A percentile compares a stretch with the other conserved stretches of the same genome.
phyloP scores from a whole-genome alignment of 2,888 invertebrate species.

The Ditylenchus weischeri region DNA sequence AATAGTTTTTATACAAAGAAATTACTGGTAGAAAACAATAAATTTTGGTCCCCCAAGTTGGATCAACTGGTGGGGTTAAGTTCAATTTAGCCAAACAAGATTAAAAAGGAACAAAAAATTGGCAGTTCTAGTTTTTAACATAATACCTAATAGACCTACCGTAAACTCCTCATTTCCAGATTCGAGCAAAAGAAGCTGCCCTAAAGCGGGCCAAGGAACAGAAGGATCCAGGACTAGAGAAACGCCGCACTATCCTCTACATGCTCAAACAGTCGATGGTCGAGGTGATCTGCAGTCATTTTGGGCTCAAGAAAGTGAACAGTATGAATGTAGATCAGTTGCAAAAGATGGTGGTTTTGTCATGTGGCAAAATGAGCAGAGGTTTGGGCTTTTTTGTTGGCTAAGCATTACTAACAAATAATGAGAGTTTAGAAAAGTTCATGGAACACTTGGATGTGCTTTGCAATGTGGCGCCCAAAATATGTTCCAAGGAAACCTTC shows the following conservation, averaged over 20 bases:
- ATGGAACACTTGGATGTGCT: slow-evolving; percentile 10
- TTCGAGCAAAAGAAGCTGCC: slow-evolving; percentile 12
- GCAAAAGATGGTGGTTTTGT: not conserved
- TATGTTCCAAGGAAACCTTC: slow-evolving; percentile 10
- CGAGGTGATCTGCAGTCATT: slow-evolving; percentile 17
- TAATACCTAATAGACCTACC: too few relatives aligned
- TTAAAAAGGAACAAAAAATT: too few relatives aligned
- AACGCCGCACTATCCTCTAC: not conserved
- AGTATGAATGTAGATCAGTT: slow-evolving; percentile 12
- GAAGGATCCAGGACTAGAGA: not conserved
- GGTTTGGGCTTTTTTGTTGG: not conserved
- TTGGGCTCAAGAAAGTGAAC: not conserved
- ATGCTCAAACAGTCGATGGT: slow-evolving; percentile 11
- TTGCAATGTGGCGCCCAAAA: slow-evolving; percentile 11
- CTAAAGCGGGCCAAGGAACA: not conserved
- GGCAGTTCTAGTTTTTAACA: too few relatives aligned
- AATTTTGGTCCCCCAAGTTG: too few relatives aligned
- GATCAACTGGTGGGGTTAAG: too few relatives aligned
- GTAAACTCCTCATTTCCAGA: not conserved
- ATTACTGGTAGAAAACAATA: too few relatives aligned
- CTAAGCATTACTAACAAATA: not conserved
- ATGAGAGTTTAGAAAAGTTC: slow-evolving; percentile 9
- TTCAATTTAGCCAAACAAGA: too few relatives aligned
- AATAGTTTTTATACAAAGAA: too few relatives aligned
- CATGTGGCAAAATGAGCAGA: slow-evolving; percentile 8